Evolutionary conservation across 2,113 vertebrate genomes (phyloP), one percentile per base, ranked within the genome.

Genomic region (Gavia stellata): DNA sequence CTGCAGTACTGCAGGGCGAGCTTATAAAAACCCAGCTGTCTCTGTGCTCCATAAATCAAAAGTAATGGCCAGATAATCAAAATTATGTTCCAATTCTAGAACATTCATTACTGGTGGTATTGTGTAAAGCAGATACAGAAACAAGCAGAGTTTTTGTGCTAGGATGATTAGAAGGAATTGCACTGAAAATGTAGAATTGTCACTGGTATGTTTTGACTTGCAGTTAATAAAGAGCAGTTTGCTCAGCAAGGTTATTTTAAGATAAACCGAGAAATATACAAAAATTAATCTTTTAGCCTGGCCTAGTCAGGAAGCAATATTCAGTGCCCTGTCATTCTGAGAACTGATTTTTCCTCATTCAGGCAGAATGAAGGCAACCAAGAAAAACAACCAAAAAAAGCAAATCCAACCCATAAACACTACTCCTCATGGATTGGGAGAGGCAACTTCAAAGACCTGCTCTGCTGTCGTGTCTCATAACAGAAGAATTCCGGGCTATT

Each of bases 31-130:
- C 74, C 92, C 97, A 96, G 83, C 96, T 96, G 96, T 92, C 92
- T 96, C 94, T 88, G 19, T 89, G 81, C 40, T 19, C 94, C 63
- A 96, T 97, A 97, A 96, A 97, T 97, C 97, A 97, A 95, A 97
- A 97, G 95, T 95, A 97, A 97, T 94, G 83, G 94, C 87, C 91
- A 97, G 92, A 96, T 97, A 96, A 95, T 97, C 95, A 97, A 96
- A 97, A 97, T 95, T 96, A 86, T 82, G 82, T 92, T 97, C 87
- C 92, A 90, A 90, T 95, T 97, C 94, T 91, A 95, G 95, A 95
- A 96, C 92, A 95, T 97, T 97, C 88, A 95, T 97, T 96, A 97
- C 70, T 88, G 73, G 49, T 94, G 82, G 90, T 87, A 92, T 94
- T 95, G 85, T 90, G 56, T 81, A 91, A 94, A 91, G 94, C 65